Percentiles rank a stretch among this genome's conserved stretches.
Evolutionary conservation across 2,888 invertebrate species (phyloP).

Genomic region (Erpobdella octoculata): DNA sequence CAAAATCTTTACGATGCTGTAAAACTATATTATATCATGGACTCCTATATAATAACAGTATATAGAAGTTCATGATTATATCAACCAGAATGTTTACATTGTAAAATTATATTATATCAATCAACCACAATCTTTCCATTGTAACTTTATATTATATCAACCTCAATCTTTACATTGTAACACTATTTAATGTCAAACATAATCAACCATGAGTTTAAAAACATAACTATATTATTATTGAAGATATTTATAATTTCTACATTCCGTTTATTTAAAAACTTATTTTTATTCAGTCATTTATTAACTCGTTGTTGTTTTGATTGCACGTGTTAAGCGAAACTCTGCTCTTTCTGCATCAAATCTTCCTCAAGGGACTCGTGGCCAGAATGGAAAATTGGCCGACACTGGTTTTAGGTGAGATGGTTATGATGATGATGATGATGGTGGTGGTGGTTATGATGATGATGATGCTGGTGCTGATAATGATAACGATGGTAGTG

Average conservation of each 20-base stretch:
- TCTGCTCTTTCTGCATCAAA: slow-evolving; percentile 81
- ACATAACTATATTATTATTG: not conserved
- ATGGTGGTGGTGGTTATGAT: not conserved
- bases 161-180: too few relatives aligned
- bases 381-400: slow-evolving; percentile 88
- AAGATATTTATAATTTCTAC: not conserved
- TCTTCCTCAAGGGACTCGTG: slow-evolving; percentile 82
- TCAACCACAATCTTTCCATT: too few relatives aligned
- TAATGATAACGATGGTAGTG: not conserved
- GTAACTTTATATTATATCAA: too few relatives aligned
- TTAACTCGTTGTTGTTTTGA: too few relatives aligned
- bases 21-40: too few relatives aligned
- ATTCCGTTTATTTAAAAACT: not conserved
- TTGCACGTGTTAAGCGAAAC: slow-evolving; percentile 63
- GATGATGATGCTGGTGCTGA: not conserved
- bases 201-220: not conserved
- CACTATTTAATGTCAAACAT: too few relatives aligned
- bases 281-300: too few relatives aligned
- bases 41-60: too few relatives aligned
- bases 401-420: slow-evolving; percentile 75
- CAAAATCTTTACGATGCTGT: too few relatives aligned
- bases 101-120: too few relatives aligned
- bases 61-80: too few relatives aligned
- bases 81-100: too few relatives aligned
- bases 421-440: slow-evolving; percentile 2